Evolutionary conservation across 2,797 vertebrate species (phyloP).

Genomic region (Holocentrus rufus): DNA sequence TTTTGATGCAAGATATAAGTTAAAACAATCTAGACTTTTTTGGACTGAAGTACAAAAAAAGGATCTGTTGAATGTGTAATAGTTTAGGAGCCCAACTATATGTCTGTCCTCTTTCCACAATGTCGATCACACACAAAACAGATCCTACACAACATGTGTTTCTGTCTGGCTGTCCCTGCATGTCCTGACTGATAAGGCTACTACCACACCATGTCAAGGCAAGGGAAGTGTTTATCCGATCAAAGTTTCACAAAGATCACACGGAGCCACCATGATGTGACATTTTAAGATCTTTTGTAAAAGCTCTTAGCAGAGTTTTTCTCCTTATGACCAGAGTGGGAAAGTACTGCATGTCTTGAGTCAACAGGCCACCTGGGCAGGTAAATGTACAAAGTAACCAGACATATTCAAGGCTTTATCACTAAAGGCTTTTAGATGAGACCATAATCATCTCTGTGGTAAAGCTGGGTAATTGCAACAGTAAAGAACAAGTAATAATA

Average conservation of each 20-base stretch:
- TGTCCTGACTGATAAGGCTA: too few relatives aligned
- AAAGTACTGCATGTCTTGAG: not conserved
- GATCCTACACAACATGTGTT: too few relatives aligned
- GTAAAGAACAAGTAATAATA: not conserved
- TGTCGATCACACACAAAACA: too few relatives aligned
- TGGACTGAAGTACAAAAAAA: too few relatives aligned
- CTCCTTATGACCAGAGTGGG: not conserved
- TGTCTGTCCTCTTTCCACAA: too few relatives aligned
- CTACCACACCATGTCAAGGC: too few relatives aligned
- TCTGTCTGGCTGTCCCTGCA: too few relatives aligned
- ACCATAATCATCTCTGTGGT: slow-evolving; percentile 1
- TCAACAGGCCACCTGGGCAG: not conserved
- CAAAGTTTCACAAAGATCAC: not conserved
- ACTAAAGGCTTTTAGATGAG: slow-evolving; percentile 6
- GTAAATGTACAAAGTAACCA: not conserved
- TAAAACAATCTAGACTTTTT: too few relatives aligned
- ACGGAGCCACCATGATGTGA: not conserved
- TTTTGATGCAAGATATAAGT: too few relatives aligned
- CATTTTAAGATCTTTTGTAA: not conserved
- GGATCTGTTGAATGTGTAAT: too few relatives aligned
- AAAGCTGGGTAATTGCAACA: slow-evolving; percentile 2
- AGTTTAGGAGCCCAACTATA: too few relatives aligned
- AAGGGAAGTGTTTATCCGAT: not conserved
- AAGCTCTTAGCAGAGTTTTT: not conserved
- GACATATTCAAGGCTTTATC: not conserved